Evolutionary conservation across 2,797 vertebrate genomes (phyloP), one percentile per base, ranked within the genome.

Genomic region (Neosilurus mollespiculum): DNA sequence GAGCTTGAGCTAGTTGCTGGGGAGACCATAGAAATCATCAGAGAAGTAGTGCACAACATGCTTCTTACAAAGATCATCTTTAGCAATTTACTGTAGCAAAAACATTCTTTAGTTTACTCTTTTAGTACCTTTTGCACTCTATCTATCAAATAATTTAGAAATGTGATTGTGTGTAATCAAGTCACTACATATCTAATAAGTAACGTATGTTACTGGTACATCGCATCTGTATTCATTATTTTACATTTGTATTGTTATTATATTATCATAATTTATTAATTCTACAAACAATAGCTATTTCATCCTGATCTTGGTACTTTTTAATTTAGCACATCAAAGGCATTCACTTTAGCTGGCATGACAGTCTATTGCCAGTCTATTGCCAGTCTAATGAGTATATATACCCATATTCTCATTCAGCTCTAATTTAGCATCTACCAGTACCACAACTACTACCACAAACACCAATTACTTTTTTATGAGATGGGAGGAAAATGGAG

Each of bases 21-120:
- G 10, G 96, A 96, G 18, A 91, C 82, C 22, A 58, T 96, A 67
- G 95, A 96, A 86, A 90, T 96, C 82, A 56, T 97, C 84, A 94
- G 83, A 88, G 95, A 97, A 95, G 96, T 97, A 90, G 85, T 89
- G 34, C 84, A 4, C 14, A 61, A 58, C 51, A 73, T 20, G n/a
- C 61, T 61, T 62, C 43, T 81, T 14, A 59, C 56, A 66, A 73
- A 53, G 9, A 24, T 59, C 49, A 64, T 64, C 6, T 26, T 58
- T 65, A 53, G 30, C 26, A 26, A 34, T 65, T 30, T 72, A 10
- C 14, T 61, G 3, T 64, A 71, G 43, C 43, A 71, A 49, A 49
- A 11, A 8, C n/a, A 59, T 65, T 22, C 4, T 59, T 30, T 26
- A 43, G 5, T 51, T 54, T 26, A 51, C 7, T 37, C 30, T 8